phyloP scores from a whole-genome alignment of 2,888 invertebrate species.

The Papilio gigon region DNA sequence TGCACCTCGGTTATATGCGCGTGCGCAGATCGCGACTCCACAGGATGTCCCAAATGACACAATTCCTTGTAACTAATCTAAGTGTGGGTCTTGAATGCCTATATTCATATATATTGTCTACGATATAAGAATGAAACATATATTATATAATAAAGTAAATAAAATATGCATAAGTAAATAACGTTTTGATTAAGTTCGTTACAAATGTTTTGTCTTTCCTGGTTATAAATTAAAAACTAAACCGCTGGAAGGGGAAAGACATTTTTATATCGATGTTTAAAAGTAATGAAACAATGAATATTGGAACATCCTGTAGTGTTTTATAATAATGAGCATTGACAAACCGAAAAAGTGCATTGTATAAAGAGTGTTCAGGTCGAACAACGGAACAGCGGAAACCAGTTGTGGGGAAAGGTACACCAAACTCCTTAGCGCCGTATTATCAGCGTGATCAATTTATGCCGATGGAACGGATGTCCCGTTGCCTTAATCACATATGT shows the following conservation, averaged over 20 bases:
- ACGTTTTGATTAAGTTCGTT: no score
- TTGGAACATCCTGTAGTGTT: conserved; percentile 55
- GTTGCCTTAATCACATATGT: conserved; percentile 45
- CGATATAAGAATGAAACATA: no score
- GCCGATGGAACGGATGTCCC: conserved; percentile 58
- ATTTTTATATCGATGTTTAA: neutral
- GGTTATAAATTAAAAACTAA: no score
- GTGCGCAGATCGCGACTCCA: conserved; percentile 55
- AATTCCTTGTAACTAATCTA: conserved; percentile 40
- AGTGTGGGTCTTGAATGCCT: no score
- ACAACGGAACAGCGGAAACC: conserved; percentile 74
- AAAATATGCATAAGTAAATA: no score
- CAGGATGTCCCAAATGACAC: conserved; percentile 62
- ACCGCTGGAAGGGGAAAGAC: neutral
- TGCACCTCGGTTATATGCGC: conserved; percentile 72
- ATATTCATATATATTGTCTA: no score
- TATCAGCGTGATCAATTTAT: conserved; percentile 56
- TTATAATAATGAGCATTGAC: conserved; percentile 57
- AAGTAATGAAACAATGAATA: conserved; percentile 1
- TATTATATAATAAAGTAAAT: no score
- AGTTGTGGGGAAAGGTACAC: conserved; percentile 57
- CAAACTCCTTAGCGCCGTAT: conserved; percentile 46
- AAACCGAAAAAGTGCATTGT: conserved; percentile 74
- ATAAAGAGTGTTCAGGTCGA: conserved; percentile 72
- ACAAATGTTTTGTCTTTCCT: no score